Conservation (phyloP, 2,888 invertebrate species). For the Clepsis dumicolana region DNA sequence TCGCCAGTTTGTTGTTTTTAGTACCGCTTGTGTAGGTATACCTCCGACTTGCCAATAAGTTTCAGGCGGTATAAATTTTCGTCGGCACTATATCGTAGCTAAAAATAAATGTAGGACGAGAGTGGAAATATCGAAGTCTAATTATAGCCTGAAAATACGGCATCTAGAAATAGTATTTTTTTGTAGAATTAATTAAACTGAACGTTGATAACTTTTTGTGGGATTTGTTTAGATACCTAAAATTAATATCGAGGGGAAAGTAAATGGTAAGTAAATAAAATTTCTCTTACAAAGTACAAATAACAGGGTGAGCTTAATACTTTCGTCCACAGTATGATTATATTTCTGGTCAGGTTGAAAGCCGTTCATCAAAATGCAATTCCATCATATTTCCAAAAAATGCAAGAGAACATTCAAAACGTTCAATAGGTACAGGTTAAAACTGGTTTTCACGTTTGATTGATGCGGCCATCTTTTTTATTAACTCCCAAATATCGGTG, state of each 20-base stretch:
- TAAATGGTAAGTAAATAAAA: no score
- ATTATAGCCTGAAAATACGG: neutral
- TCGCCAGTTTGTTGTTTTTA: no score
- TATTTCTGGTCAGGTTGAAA: neutral
- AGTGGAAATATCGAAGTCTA: neutral
- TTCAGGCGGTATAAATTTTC: no score
- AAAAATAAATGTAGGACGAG: neutral
- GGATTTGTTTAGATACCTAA: no score
- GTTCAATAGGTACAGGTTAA: neutral
- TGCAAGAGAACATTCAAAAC: neutral
- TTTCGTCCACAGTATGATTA: neutral
- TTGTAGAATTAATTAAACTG: neutral
- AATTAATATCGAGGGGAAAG: no score
- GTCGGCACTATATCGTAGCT: neutral
- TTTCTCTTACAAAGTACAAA: no score
- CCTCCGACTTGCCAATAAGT: no score
- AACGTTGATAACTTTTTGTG: neutral
- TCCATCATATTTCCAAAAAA: slow-evolving; percentile 3
- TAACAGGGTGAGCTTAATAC: no score
- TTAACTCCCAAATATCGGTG: neutral
- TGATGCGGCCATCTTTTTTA: slow-evolving; percentile 10
- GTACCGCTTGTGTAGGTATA: no score
- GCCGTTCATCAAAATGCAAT: slow-evolving; percentile 1
- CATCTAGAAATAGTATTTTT: neutral
- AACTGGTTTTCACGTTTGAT: neutral